phyloP scores from a whole-genome alignment of 2,888 invertebrate species.

The Dynastes grantii region DNA sequence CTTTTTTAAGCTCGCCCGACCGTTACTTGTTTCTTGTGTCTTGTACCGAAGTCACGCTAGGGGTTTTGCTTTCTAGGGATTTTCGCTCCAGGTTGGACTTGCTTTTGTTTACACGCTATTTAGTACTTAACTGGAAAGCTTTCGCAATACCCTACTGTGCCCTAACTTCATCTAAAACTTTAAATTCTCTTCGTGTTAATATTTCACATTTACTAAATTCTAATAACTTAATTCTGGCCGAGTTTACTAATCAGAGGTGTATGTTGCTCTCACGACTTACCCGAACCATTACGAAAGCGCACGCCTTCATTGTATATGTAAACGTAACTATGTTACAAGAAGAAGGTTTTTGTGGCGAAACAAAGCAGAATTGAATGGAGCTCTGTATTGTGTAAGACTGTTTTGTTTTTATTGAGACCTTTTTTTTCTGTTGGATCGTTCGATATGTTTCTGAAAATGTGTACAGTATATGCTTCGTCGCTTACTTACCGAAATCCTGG shows the following conservation, averaged over 20 bases:
- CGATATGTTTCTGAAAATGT: no score
- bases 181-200: conserved; percentile 36
- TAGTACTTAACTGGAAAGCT: conserved; percentile 52
- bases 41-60: conserved; percentile 54
- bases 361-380: no score
- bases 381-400: no score
- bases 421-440: no score
- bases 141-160: conserved; percentile 23
- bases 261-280: background rate
- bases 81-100: conserved; percentile 49
- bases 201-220: conserved; percentile 44
- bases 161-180: conserved; percentile 40
- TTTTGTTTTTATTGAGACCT: no score
- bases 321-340: background rate
- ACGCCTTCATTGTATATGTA: background rate
- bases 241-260: conserved; percentile 10
- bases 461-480: no score
- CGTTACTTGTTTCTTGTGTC: conserved; percentile 53
- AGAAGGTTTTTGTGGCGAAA: no score
- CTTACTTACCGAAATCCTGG: no score
- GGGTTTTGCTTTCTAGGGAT: conserved; percentile 49
- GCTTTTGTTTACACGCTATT: conserved; percentile 54
- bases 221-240: conserved; percentile 16
- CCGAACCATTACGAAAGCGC: background rate
- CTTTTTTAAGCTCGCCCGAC: conserved; percentile 59